Evolutionary conservation across 1,140 invertebrate species (phyloP), one percentile per base, ranked within the genome.

Genomic region (Gonatopus flavifemur): DNA sequence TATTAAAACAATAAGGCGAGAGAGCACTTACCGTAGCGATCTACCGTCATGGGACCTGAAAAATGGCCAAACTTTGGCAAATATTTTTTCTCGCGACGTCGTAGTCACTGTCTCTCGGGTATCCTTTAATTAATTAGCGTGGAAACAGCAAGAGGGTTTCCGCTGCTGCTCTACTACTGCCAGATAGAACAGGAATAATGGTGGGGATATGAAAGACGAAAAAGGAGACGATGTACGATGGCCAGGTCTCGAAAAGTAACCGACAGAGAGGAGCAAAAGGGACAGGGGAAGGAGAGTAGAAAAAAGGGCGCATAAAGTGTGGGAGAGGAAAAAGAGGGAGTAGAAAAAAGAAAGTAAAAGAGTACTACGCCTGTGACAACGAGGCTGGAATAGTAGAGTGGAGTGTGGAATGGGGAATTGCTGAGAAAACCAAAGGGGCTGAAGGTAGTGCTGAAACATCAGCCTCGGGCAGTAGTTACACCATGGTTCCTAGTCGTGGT

Each of bases 111-210:
- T 50, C 53, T 56, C 48, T 46, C 33, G 42, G 43, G 33, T 38
- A 39, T 57, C 41, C 54, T 69, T 62, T 67, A 69, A 70, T 70
- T 70, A 70, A 70, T 70, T 67, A 67, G 49, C 53, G 59, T 46
- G 49, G 38, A 51, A 60, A 51, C 48, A 39, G 49, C 37, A 57
- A 55, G 49, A 63, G 49, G 43, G 44, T n/a, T n/a, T n/a, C n/a
- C 36, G 31, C 28, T 22, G 57, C 52, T 52, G 42, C 41, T 37
- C 8, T 6, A 36, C 33, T 13, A n/a, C 8, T n/a, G 12, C 16
- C 10, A 15, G 6, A 38, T 12, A 10, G 37, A 19, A 5, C 7
- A 13, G 18, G 15, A 38, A 33, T 8, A 33, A 22, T 15, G 9
- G 37, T 19, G 21, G 19, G 37, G 3, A 22, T 9, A 38, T 18